Conservation (phyloP, 2,113 vertebrate species). For the Bubo scandiacus region DNA sequence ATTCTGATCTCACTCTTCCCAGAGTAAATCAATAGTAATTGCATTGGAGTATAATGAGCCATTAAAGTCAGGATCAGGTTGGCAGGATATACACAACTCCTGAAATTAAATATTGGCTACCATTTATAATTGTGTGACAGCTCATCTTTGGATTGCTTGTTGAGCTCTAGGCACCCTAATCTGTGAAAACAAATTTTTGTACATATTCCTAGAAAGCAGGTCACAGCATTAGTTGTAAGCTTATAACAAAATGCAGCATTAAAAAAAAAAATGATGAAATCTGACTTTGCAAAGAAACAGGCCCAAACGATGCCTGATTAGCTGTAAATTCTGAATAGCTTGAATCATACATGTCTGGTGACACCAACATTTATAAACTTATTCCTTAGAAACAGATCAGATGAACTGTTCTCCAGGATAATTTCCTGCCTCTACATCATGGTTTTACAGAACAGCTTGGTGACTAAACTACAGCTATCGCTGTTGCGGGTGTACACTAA, state of each 20-base stretch:
- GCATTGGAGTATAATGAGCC: neutral
- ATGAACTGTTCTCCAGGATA: neutral
- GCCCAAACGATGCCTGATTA: neutral
- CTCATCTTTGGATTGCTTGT: neutral
- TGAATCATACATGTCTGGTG: neutral
- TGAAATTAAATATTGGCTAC: neutral
- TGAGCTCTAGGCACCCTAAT: neutral
- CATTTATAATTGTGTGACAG: neutral
- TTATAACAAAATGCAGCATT: neutral
- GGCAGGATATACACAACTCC: neutral
- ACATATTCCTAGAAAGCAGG: neutral
- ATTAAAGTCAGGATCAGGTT: neutral
- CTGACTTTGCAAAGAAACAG: neutral
- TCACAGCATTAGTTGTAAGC: neutral
- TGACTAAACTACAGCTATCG: neutral
- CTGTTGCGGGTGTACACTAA: fast-evolving
- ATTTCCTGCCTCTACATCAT: neutral
- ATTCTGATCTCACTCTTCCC: neutral
- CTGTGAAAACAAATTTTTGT: neutral
- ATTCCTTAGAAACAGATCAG: neutral
- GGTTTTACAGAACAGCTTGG: neutral
- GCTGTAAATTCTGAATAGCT: neutral
- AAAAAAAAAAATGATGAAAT: neutral
- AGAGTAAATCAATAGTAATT: neutral
- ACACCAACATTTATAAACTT: neutral